Evolutionary conservation across 1,140 invertebrate genomes (phyloP).

Genomic region (Achatina immaculata): DNA sequence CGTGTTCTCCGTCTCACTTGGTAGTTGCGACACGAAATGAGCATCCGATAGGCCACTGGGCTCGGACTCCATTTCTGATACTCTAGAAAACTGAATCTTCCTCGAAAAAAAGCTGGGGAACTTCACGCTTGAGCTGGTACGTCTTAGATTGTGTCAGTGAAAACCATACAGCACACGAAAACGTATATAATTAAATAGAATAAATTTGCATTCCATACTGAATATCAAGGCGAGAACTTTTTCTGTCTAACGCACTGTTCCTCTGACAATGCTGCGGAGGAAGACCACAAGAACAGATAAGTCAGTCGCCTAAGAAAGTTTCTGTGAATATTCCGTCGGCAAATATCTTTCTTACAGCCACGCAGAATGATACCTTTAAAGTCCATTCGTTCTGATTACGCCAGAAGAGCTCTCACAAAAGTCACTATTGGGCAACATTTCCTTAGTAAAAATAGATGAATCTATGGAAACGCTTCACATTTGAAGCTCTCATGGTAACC

Average conservation of each 20-base stretch:
- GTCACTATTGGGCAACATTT: too few species aligned
- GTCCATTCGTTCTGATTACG: slow-evolving; percentile 4
- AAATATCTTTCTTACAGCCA: background rate
- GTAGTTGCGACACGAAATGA: background rate
- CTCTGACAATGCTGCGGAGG: background rate
- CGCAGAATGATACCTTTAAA: slow-evolving; percentile 10
- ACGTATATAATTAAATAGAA: background rate
- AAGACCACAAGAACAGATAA: background rate
- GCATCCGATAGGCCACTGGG: background rate
- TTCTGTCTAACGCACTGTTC: background rate
- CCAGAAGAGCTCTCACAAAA: background rate
- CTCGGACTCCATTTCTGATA: background rate
- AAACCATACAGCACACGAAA: background rate
- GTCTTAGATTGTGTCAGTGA: background rate
- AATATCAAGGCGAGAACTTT: background rate
- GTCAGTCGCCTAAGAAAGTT: background rate
- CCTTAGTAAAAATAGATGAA: too few species aligned
- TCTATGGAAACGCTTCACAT: too few species aligned
- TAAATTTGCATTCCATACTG: background rate
- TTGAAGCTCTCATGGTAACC: too few species aligned
- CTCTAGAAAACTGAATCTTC: too few species aligned
- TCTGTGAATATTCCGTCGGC: background rate
- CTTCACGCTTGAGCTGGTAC: background rate
- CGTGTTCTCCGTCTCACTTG: background rate
- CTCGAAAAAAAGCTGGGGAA: background rate